Evolutionary conservation across 2,113 vertebrate species (phyloP).

Genomic region (Tringa solitaria): DNA sequence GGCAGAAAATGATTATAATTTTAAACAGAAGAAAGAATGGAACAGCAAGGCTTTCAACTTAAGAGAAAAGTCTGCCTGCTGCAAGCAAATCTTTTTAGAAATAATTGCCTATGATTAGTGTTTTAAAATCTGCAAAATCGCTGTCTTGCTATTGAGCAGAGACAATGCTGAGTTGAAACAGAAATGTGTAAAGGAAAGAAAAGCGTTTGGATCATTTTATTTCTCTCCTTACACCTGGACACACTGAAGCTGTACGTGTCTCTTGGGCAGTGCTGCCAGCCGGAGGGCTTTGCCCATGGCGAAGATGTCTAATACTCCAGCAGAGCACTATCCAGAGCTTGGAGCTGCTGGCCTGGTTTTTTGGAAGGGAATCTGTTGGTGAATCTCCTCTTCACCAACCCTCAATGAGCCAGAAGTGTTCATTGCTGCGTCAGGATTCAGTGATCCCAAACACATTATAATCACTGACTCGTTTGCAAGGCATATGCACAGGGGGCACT

Average conservation of each 20-base stretch:
- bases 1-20: slow-evolving; percentile 34
- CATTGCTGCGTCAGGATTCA: not conserved
- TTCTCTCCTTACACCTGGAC: slow-evolving; percentile 36
- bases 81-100: slow-evolving; percentile 36
- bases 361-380: not conserved
- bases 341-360: not conserved
- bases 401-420: not conserved
- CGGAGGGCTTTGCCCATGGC: not conserved
- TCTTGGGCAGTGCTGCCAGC: not conserved
- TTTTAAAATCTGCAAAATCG: slow-evolving; percentile 41
- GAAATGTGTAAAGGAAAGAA: slow-evolving; percentile 35
- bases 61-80: slow-evolving; percentile 29
- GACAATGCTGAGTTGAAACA: slow-evolving; percentile 48
- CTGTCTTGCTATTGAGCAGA: slow-evolving; percentile 35
- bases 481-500: fast-evolving
- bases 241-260: not conserved
- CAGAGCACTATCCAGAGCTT: not conserved
- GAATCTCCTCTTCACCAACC: not conserved
- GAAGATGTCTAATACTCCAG: not conserved
- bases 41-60: slow-evolving; percentile 41
- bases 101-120: slow-evolving; percentile 40
- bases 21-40: slow-evolving; percentile 28
- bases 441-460: not conserved
- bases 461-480: not conserved
- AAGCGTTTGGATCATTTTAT: not conserved